Evolutionary conservation across 2,113 vertebrate genomes (phyloP), one percentile per base, ranked within the genome.

Genomic region (Abramis brama): DNA sequence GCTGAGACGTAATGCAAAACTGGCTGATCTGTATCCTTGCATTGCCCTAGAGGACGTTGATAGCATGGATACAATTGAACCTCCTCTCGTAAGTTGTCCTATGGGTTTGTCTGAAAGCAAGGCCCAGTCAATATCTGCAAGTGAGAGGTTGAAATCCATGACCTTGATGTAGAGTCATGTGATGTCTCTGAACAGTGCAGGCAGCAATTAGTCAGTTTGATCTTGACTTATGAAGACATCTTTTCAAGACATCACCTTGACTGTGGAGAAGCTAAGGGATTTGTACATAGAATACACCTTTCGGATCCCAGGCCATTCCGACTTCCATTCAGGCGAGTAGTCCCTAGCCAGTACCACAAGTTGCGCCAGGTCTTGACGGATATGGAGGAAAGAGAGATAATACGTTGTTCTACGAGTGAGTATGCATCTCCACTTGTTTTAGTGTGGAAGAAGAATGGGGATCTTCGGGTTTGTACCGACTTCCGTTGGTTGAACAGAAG

Each of bases 201-300:
- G 27, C 27, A 27, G 27, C 27, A 1, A 27, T 27, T 27, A 27
- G 27, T 27, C 27, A 27, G 27, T 27, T 27, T 27, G 27, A 27
- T 27, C 27, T 27, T 27, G 27, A 27, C 27, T 27, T 27, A 27
- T 27, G 27, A 27, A 27, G 27, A 27, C 27, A 27, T 27, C 27
- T 27, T 27, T 27, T 27, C 27, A 27, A 27, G 27, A 27, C 1
- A 27, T 27, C 27, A 27, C 27, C 27, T 27, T 27, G 52, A 89
- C 12, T 66, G 23, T 39, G 8, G 30, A 6, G 33, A 68, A 70
- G 80, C 80, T 12, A 82, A 33, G 25, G 43, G 59, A 11, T 82
- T 82, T 11, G 17, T 82, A 3, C 62, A 82, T 68, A 43, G 39
- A 52, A 70, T 82, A 2, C 80, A 82, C 27, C 80, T 30, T 81